Conservation (phyloP, 1,140 invertebrate genomes). For the Metaphire vulgaris region DNA sequence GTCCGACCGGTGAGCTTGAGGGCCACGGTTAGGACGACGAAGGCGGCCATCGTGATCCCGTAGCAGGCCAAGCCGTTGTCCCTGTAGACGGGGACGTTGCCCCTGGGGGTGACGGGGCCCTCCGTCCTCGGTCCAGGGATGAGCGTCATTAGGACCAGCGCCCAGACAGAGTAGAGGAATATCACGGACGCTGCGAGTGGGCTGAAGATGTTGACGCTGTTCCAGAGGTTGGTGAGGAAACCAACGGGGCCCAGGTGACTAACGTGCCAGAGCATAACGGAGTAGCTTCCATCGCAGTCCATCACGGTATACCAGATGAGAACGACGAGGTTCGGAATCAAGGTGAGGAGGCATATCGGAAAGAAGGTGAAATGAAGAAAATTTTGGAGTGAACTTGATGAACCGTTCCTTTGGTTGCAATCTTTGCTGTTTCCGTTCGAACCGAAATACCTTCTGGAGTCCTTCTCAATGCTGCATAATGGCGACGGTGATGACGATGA, state of each 20-base stretch:
- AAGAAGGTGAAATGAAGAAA: constrained; percentile 36
- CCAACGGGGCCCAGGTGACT: constrained; percentile 3
- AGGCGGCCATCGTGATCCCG: constrained; percentile 46
- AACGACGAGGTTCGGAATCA: constrained; percentile 6
- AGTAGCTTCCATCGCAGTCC: constrained; percentile 40
- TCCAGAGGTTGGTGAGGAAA: constrained; percentile 37
- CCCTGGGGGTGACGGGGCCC: constrained; percentile 55
- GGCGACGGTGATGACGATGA: too few species aligned
- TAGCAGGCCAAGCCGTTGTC: constrained; percentile 58
- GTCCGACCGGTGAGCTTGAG: constrained; percentile 39
- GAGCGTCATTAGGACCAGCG: constrained; percentile 42
- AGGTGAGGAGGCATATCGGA: constrained; percentile 39
- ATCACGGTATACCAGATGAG: constrained; percentile 37
- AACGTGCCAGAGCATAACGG: background rate
- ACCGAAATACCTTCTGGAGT: too few species aligned
- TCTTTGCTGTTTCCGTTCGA: too few species aligned
- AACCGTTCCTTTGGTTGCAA: too few species aligned
- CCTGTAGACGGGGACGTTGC: constrained; percentile 54
- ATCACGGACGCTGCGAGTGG: constrained; percentile 35
- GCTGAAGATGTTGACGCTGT: constrained; percentile 32
- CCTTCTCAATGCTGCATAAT: too few species aligned
- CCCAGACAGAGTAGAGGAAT: constrained; percentile 38
- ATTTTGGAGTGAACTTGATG: too few species aligned
- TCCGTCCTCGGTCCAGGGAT: constrained; percentile 52
- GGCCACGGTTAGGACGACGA: constrained; percentile 38